Evolutionary conservation across 2,113 vertebrate species (phyloP), one percentile per base, ranked within the genome.

Genomic region (Pelvicachromis taeniatus): DNA sequence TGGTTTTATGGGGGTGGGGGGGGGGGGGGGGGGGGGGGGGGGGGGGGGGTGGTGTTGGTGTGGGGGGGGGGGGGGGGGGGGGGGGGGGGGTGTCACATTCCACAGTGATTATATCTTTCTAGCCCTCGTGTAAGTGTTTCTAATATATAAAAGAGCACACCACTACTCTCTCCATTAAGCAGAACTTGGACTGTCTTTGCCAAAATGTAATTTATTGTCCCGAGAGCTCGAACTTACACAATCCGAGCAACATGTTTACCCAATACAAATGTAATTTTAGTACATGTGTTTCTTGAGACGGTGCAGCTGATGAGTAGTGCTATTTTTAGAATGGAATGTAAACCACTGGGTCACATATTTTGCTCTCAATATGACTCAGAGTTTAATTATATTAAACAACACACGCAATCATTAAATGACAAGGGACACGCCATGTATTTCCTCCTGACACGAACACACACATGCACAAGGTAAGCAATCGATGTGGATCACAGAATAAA

Each of bases 241-340:
- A 86, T 54, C 42, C 29, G 7, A 45, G 26, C 42, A 90, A 38
- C 87, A 78, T 13, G 29, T 54, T 17, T 40, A 79, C 31, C 65
- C 31, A 3, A 83, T 70, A 59, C 14, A 50, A 45, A 77, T 80
- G 23, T 55, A 29, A 52, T 80, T 70, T 63, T 52, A 50, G 63
- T 9, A 7, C 61, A 55, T 56, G 63, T 84, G 78, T 91, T 89
- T 65, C 29, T 61, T 75, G 33, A 80, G 40, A 21, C 9, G 7
- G 10, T 52, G 58, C 61, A 75, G 83, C 75, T 84, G 85, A 92
- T 86, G n/a, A 84, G 78, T 2, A 4, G 52, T 3, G 7, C 31
- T 89, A 88, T 87, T 88, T 89, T 85, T 89, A 82, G 86, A 91
- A 73, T 5, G 85, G 91, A 90, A 93, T 90, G 83, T 31, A n/a